Percentiles rank a stretch among this genome's conserved stretches.
These are phyloP conservation scores for Sphaeramia orbicularis DNA, from an alignment of 2,797 vertebrate genomes.

Conservation along the genomic window DNA sequence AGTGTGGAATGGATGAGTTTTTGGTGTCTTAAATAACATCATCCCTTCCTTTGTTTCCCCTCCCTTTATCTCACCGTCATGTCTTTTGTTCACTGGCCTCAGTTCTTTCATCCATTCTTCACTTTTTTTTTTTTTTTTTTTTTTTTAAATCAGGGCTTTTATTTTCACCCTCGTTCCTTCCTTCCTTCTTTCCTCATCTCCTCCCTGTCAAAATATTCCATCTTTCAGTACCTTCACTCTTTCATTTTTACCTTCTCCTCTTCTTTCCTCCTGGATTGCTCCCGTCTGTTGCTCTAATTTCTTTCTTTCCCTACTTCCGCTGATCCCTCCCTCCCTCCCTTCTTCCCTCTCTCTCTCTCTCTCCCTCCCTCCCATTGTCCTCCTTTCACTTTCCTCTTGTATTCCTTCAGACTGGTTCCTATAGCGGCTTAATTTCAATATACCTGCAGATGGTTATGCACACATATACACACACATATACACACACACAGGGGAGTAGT, in stretches of 20 bases:
- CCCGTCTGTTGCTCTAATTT: slow-evolving; percentile 13
- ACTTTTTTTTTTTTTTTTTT: no score
- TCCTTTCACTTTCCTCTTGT: slow-evolving; percentile 7
- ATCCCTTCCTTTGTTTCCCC: background rate
- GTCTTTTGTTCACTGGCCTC: background rate
- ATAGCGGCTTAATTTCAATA: slow-evolving; percentile 28
- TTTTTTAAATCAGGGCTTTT: background rate
- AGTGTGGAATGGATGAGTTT: slow-evolving; percentile 11
- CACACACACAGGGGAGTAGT: slow-evolving; percentile 31
- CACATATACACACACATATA: slow-evolving; percentile 17
- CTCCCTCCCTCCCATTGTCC: background rate
- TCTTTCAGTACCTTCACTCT: background rate
- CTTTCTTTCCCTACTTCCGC: background rate
- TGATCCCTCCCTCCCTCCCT: background rate
- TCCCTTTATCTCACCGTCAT: background rate
- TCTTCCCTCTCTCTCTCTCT: background rate
- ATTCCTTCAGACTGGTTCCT: slow-evolving; percentile 25
- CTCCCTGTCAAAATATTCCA: background rate
- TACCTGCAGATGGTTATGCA: slow-evolving; percentile 25
- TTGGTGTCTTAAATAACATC: background rate
- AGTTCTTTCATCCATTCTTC: background rate
- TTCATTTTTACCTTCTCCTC: background rate
- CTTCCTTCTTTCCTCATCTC: background rate
- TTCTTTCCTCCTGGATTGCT: background rate
- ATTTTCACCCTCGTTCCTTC: background rate